phyloP scores from a whole-genome alignment of 2,888 invertebrate species.

The Leucophenga maculata region DNA sequence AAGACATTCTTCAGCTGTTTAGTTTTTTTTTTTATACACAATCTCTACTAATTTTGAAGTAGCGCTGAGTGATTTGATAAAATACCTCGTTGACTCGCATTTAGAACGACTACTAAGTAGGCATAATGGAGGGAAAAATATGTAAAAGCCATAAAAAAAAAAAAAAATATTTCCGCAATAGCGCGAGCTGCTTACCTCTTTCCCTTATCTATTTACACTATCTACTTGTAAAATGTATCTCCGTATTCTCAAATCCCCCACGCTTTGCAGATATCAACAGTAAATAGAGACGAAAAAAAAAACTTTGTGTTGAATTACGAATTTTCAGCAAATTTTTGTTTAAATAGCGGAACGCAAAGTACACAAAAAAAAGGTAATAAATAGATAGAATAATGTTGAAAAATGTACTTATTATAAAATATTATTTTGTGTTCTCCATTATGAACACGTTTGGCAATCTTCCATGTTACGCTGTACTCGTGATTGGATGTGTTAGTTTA shows the following conservation, averaged over 20 bases:
- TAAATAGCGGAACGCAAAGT: slow-evolving; percentile 5
- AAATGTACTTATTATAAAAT: no score
- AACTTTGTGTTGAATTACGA: not conserved
- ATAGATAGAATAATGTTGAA: not conserved
- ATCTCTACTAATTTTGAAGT: no score
- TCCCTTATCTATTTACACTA: not conserved
- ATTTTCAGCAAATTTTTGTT: slow-evolving; percentile 8
- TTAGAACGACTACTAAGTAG: no score
- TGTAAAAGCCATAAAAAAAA: not conserved
- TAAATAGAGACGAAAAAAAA: no score
- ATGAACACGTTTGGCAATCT: not conserved
- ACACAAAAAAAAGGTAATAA: slow-evolving; percentile 2
- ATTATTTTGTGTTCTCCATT: not conserved
- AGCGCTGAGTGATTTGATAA: no score
- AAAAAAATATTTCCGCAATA: not conserved
- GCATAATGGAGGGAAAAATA: no score
- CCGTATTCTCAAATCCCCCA: not conserved
- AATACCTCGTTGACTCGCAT: no score
- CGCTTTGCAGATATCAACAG: no score
- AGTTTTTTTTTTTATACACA: not conserved
- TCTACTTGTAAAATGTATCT: not conserved
- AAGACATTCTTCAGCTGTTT: not conserved
- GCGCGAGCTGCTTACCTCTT: not conserved
- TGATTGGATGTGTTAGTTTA: not conserved
- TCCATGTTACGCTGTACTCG: not conserved